Evolutionary conservation across 1,140 invertebrate species (phyloP).

Genomic region (Cherax quadricarinatus): DNA sequence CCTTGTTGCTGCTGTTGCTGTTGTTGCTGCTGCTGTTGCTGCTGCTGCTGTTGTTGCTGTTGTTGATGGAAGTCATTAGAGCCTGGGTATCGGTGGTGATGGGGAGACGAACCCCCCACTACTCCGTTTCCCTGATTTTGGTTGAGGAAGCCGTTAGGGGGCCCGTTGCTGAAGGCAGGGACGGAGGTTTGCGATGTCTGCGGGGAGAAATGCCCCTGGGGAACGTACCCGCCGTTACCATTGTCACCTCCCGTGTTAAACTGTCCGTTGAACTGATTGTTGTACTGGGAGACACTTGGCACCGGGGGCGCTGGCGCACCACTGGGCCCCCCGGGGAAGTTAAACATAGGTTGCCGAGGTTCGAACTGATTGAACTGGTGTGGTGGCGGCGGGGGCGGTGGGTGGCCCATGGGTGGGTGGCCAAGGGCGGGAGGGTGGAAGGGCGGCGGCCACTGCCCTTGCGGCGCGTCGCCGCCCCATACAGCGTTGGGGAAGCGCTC

Average conservation of each 20-base stretch:
- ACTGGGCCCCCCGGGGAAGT: constrained; percentile 61
- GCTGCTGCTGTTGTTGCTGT: constrained; percentile 74
- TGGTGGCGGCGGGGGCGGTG: constrained; percentile 73
- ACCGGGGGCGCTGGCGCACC: constrained; percentile 65
- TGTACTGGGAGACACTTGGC: constrained; percentile 70
- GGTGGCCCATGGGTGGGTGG: constrained; percentile 71
- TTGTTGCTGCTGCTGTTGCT: constrained; percentile 71
- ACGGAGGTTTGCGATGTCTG: constrained; percentile 69
- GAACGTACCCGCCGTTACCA: constrained; percentile 64
- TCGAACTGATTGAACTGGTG: constrained; percentile 69
- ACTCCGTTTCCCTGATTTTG: constrained; percentile 80
- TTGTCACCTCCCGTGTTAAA: constrained; percentile 60
- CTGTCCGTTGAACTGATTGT: constrained; percentile 69
- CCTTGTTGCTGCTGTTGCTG: constrained; percentile 73
- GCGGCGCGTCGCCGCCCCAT: constrained; percentile 77
- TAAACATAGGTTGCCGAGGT: constrained; percentile 65
- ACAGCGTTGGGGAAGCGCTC: constrained; percentile 78
- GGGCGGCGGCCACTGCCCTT: constrained; percentile 76
- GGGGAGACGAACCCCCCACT: constrained; percentile 77
- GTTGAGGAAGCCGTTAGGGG: constrained; percentile 78
- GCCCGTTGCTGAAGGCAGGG: constrained; percentile 67
- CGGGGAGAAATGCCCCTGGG: constrained; percentile 70
- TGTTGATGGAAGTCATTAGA: constrained; percentile 78
- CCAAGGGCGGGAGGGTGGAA: constrained; percentile 72
- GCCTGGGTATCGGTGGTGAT: constrained; percentile 75